These are phyloP conservation scores for Monoplex corrugatus DNA, from an alignment of 2,888 invertebrate species.

Conservation along the genomic window DNA sequence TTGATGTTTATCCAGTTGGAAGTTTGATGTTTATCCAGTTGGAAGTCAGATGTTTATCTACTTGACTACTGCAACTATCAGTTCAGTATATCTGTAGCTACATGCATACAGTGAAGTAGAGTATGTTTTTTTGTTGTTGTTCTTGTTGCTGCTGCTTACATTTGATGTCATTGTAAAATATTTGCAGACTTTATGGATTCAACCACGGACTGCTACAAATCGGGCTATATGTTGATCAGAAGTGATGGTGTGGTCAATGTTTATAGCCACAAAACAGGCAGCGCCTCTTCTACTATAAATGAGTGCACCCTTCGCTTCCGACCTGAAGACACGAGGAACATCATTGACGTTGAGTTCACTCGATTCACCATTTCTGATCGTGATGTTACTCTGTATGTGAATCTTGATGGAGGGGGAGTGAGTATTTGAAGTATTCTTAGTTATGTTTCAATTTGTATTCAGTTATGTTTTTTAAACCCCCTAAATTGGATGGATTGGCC, in stretches of 20 bases:
- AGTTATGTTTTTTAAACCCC: no score
- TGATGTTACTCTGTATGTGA: conserved; percentile 57
- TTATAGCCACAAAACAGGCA: not conserved
- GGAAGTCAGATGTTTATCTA: no score
- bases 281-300: not conserved
- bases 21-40: no score
- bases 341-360: conserved; percentile 54
- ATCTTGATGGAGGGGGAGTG: conserved; percentile 44
- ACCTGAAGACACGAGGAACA: conserved; percentile 55
- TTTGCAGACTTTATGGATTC: conserved; percentile 49
- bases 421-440: not conserved
- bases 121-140: not conserved
- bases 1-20: no score
- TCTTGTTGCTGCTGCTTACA: not conserved
- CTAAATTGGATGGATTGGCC: no score
- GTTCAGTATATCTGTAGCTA: no score
- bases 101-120: not conserved
- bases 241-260: conserved; percentile 43
- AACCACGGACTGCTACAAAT: conserved; percentile 31
- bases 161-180: not conserved
- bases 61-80: no score
- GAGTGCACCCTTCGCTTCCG: conserved; percentile 51
- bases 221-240: conserved; percentile 29
- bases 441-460: not conserved
- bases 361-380: conserved; percentile 54